Evolutionary conservation across 2,888 invertebrate species (phyloP).

Genomic region (Zygaena filipendulae): DNA sequence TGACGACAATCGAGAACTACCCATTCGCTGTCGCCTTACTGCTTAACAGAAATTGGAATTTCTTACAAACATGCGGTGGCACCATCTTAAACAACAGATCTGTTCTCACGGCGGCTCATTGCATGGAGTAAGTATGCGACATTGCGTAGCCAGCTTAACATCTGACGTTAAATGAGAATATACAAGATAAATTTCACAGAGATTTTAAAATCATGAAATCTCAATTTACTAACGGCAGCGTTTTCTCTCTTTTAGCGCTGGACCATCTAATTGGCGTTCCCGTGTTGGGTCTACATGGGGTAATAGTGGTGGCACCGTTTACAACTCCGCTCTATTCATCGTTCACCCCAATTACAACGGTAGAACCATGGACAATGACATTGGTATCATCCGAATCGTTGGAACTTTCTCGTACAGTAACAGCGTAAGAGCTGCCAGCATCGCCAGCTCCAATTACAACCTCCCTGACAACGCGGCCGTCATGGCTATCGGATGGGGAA

Average conservation of each 20-base stretch:
- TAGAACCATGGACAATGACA: conserved; percentile 23
- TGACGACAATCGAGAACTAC: conserved; percentile 21
- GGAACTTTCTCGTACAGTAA: conserved; percentile 14
- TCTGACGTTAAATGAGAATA: no score
- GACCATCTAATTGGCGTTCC: no score
- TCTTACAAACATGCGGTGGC: conserved; percentile 19
- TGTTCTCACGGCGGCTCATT: conserved; percentile 31
- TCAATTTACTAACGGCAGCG: no score
- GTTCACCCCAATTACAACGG: conserved; percentile 21
- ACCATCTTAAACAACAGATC: conserved; percentile 26
- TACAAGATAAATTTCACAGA: no score
- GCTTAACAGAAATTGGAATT: conserved; percentile 19
- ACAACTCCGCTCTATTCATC: conserved; percentile 12
- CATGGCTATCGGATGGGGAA: conserved; percentile 35
- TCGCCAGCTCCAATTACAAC: conserved; percentile 26
- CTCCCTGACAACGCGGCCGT: conserved; percentile 26
- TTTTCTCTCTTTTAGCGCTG: no score
- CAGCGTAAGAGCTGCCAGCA: conserved; percentile 20
- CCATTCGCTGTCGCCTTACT: conserved; percentile 18
- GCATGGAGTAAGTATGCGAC: conserved; percentile 26
- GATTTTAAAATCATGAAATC: no score
- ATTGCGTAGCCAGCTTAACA: no score
- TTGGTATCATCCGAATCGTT: conserved; percentile 24
- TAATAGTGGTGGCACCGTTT: conserved; percentile 21
- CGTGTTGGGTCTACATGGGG: conserved; percentile 24